Conservation (phyloP, 2,797 vertebrate genomes). For the Naso thynnoides region DNA sequence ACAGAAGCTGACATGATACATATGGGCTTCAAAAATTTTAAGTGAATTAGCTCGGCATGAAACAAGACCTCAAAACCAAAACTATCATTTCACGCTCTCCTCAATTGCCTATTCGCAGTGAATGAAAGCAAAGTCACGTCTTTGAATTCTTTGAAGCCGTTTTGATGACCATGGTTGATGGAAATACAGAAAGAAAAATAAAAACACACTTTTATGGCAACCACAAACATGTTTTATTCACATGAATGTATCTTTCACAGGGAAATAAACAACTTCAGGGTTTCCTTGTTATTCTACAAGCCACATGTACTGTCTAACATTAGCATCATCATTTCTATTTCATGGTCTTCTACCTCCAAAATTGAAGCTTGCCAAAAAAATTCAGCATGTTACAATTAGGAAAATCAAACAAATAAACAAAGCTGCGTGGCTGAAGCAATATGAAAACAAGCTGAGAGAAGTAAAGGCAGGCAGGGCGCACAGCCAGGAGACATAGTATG, state of each 20-base stretch:
- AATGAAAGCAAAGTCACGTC: slow-evolving; percentile 54
- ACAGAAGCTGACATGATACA: slow-evolving; percentile 41
- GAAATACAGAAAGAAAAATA: slow-evolving; percentile 52
- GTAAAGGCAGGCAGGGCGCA: slow-evolving; percentile 36
- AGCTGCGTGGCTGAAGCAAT: slow-evolving; percentile 59
- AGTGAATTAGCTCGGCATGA: slow-evolving; percentile 55
- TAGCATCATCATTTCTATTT: slow-evolving; percentile 63
- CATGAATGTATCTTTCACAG: slow-evolving; percentile 73
- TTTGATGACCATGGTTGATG: slow-evolving; percentile 43
- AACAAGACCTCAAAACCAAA: slow-evolving; percentile 67
- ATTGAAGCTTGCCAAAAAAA: slow-evolving; percentile 59
- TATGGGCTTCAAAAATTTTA: slow-evolving; percentile 49
- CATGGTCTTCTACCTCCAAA: slow-evolving; percentile 65
- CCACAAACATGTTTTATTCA: slow-evolving; percentile 82
- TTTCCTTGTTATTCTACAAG: slow-evolving; percentile 61
- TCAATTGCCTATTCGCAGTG: slow-evolving; percentile 42
- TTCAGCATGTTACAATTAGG: slow-evolving; percentile 66
- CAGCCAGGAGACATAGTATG: slow-evolving; percentile 35
- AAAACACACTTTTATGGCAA: slow-evolving; percentile 70
- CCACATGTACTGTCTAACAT: slow-evolving; percentile 58
- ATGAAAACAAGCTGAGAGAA: slow-evolving; percentile 56
- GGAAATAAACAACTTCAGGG: slow-evolving; percentile 65
- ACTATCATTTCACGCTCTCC: slow-evolving; percentile 44
- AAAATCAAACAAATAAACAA: slow-evolving; percentile 71
- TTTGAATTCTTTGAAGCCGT: slow-evolving; percentile 51